Conservation (phyloP, 2,113 vertebrate genomes). For the Balaenoptera acutorostrata region DNA sequence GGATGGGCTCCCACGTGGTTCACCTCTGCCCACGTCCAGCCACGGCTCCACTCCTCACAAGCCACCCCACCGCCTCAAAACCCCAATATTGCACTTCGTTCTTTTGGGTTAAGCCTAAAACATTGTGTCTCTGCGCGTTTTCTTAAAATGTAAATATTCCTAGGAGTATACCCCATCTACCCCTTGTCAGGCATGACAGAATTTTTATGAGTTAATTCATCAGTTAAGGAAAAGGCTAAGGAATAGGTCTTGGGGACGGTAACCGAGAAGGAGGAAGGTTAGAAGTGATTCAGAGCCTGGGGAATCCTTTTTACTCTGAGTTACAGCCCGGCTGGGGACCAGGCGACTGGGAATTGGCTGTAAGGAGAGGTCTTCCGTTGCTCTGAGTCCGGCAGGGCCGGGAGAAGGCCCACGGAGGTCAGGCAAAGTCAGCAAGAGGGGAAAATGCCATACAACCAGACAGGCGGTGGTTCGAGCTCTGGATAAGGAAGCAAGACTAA, state of each 20-base stretch:
- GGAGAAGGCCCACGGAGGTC: not conserved
- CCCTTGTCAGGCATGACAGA: not conserved
- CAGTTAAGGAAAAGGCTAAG: not conserved
- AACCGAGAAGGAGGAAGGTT: not conserved
- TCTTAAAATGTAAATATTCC: not conserved
- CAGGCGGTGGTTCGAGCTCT: not conserved
- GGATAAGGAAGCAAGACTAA: not conserved
- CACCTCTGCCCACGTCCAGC: not conserved
- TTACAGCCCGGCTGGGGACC: not conserved
- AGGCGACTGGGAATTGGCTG: accelerated
- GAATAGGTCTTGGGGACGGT: not conserved
- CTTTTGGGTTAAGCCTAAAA: not conserved
- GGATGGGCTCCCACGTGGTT: not conserved
- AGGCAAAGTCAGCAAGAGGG: not conserved
- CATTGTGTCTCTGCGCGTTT: not conserved
- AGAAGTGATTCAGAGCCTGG: not conserved
- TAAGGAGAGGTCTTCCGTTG: not conserved
- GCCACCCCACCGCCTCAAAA: not conserved
- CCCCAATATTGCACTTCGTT: not conserved
- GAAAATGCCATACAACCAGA: not conserved
- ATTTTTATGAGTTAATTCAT: not conserved
- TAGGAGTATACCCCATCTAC: not conserved
- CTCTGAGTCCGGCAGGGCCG: accelerated
- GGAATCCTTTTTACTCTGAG: not conserved
- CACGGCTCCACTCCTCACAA: not conserved